phyloP scores from a whole-genome alignment of 2,797 vertebrate species.

The Xenentodon cancila region DNA sequence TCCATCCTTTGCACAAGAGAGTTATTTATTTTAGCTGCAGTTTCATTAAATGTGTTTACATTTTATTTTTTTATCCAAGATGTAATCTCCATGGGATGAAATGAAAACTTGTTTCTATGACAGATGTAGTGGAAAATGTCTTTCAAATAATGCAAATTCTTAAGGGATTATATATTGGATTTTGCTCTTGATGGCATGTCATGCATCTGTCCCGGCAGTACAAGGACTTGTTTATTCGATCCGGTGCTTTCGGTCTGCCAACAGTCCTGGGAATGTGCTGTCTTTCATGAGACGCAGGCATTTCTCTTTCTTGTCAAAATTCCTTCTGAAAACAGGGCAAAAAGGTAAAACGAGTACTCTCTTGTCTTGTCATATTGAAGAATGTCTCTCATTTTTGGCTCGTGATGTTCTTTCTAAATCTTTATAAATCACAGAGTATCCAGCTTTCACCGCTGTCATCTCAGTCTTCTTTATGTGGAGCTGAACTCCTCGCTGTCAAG shows the following conservation, averaged over 20 bases:
- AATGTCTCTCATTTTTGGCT: neutral
- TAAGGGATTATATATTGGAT: constrained; percentile 16
- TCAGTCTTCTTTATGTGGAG: constrained; percentile 21
- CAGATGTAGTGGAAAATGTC: no score
- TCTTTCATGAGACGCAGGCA: constrained; percentile 44
- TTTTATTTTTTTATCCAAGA: constrained; percentile 44
- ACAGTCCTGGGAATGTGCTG: constrained; percentile 49
- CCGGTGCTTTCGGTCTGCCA: constrained; percentile 15
- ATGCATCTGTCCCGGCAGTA: constrained; percentile 24
- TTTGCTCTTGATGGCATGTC: constrained; percentile 5
- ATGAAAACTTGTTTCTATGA: constrained; percentile 13
- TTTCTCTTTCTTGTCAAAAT: constrained; percentile 53
- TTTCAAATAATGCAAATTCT: constrained; percentile 41
- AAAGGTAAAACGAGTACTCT: constrained; percentile 36
- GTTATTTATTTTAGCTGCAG: constrained; percentile 28
- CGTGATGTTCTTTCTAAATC: constrained; percentile 46
- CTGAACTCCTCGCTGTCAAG: constrained; percentile 18
- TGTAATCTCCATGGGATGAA: constrained; percentile 23
- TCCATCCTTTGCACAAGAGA: constrained; percentile 2
- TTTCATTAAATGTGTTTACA: constrained; percentile 52
- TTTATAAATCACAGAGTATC: constrained; percentile 49
- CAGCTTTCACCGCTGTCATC: constrained; percentile 34
- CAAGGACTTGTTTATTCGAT: constrained; percentile 50
- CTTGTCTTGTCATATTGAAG: constrained; percentile 35
- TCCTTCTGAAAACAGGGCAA: constrained; percentile 24